A percentile compares a stretch with the other conserved stretches of the same genome.
Evolutionary conservation across 2,113 vertebrate genomes (phyloP).

Genomic region (Puma concolor): DNA sequence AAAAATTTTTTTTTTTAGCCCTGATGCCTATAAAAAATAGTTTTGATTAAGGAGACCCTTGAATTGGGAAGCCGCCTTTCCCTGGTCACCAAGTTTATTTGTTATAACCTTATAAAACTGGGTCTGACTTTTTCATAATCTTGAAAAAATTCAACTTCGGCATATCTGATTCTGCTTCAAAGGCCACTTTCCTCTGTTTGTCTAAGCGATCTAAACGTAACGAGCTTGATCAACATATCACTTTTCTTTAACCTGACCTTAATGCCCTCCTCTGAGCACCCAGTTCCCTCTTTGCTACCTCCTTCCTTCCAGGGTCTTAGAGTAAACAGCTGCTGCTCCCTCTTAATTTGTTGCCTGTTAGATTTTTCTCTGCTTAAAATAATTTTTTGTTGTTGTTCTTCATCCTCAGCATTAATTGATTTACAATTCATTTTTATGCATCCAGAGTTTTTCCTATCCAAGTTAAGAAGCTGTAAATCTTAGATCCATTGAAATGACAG

Average conservation of each 20-base stretch:
- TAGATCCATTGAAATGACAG: constrained; percentile 87
- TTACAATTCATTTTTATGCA: constrained; percentile 88
- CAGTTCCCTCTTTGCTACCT: neutral
- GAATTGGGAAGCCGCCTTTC: neutral
- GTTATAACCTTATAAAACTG: neutral
- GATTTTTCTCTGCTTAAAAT: constrained; percentile 41
- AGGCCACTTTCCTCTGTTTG: neutral
- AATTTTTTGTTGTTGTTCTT: constrained; percentile 68
- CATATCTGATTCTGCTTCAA: neutral
- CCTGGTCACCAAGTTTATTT: neutral
- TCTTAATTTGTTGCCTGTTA: neutral
- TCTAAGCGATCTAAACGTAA: neutral
- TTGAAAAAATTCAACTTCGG: neutral
- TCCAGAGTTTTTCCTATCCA: constrained; percentile 84
- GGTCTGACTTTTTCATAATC: neutral
- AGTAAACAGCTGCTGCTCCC: neutral
- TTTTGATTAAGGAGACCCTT: neutral
- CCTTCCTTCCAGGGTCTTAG: neutral
- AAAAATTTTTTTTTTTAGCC: neutral
- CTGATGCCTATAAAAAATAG: neutral
- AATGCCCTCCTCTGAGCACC: neutral
- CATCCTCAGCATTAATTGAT: constrained; percentile 85
- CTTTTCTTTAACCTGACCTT: neutral
- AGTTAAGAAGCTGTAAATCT: constrained; percentile 90
- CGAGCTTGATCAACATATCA: neutral